These are phyloP conservation scores for Puntigrus tetrazona DNA, from an alignment of 2,113 vertebrate species.

Conservation along the genomic window DNA sequence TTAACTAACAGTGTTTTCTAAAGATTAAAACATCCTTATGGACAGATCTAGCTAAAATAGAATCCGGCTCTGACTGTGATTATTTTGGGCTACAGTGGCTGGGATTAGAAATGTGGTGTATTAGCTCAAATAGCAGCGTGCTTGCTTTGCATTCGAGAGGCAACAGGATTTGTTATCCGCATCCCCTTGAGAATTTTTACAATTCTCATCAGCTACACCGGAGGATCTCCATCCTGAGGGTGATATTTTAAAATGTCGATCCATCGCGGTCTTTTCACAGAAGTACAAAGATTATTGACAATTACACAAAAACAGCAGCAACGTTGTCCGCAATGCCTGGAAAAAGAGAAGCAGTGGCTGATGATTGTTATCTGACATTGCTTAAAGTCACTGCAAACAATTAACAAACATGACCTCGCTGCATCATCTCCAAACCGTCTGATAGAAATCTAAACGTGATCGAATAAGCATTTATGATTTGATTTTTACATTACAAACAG, in stretches of 20 bases:
- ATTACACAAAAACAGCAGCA: slow-evolving; percentile 80
- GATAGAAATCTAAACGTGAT: neutral
- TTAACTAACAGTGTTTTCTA: neutral
- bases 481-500: neutral
- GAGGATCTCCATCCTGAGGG: neutral
- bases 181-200: neutral
- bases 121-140: neutral
- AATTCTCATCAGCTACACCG: neutral
- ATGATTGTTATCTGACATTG: slow-evolving; percentile 9
- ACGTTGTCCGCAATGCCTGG: slow-evolving; percentile 86
- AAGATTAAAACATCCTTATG: neutral
- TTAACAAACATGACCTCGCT: neutral
- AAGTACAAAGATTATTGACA: slow-evolving; percentile 3
- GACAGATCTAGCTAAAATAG: neutral
- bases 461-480: neutral
- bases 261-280: neutral
- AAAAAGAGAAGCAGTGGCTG: slow-evolving; percentile 8
- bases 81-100: slow-evolving; percentile 6
- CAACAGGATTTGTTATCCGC: neutral
- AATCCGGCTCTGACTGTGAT: neutral
- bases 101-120: slow-evolving; percentile 6
- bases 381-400: slow-evolving; percentile 12
- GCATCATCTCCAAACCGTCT: neutral
- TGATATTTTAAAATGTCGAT: slow-evolving; percentile 2
- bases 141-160: neutral